phyloP scores from a whole-genome alignment of 30 jellyfish, hydroid and myxozoan genomes.

The Aurelia sp. region DNA sequence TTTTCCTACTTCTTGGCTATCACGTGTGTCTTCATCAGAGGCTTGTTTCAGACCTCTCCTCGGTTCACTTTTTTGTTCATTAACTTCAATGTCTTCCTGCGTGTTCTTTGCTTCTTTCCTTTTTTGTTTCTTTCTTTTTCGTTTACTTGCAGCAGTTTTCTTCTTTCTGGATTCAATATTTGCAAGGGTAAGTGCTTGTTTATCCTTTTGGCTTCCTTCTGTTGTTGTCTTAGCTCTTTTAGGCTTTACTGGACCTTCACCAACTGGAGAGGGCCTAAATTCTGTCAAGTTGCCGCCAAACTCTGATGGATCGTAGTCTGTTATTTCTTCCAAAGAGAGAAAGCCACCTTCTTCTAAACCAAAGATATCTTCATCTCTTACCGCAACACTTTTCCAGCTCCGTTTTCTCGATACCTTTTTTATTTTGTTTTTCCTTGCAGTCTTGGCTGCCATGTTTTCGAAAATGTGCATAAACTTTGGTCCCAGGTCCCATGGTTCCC shows the following conservation, averaged over 20 bases:
- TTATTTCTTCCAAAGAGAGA: constrained; percentile 79
- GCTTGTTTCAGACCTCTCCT: no score
- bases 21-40: no score
- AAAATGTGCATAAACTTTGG: no score
- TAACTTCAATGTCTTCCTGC: not conserved
- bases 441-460: not conserved
- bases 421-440: not conserved
- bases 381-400: constrained; percentile 52
- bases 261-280: not conserved
- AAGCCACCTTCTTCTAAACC: constrained; percentile 66
- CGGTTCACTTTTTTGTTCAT: not conserved
- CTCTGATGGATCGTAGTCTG: constrained; percentile 51
- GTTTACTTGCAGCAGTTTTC: not conserved
- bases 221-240: no score
- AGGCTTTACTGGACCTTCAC: no score
- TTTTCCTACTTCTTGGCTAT: not conserved
- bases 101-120: not conserved
- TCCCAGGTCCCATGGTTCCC: no score
- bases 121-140: constrained; percentile 18
- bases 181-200: no score
- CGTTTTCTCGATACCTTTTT: constrained; percentile 27
- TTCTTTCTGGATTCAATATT: not conserved
- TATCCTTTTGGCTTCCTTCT: no score
- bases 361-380: constrained; percentile 40
- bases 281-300: not conserved